A percentile compares a stretch with the other conserved stretches of the same genome.
These are phyloP conservation scores for Rhodophaea formosa DNA, from an alignment of 2,888 invertebrate genomes.

Conservation along the genomic window DNA sequence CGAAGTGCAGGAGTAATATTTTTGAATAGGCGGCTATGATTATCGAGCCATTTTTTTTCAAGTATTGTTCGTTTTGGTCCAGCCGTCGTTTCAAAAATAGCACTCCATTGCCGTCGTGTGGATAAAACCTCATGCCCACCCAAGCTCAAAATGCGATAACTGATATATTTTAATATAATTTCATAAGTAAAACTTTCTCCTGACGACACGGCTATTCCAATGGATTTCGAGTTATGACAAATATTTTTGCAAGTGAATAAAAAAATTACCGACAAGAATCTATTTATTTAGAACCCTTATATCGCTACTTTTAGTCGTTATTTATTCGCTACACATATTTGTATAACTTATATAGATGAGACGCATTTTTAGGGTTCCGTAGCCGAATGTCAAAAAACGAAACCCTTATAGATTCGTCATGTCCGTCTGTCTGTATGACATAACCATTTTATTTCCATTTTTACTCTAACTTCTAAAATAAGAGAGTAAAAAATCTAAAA, in stretches of 20 bases:
- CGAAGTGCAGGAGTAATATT: too few species aligned
- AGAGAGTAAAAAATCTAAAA: too few species aligned
- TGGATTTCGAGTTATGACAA: conserved; percentile 20
- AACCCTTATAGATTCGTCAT: too few species aligned
- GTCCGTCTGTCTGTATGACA: too few species aligned
- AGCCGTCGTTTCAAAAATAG: not conserved
- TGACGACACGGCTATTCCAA: conserved; percentile 21
- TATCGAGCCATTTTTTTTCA: too few species aligned
- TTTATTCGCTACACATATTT: too few species aligned
- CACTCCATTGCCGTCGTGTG: not conserved
- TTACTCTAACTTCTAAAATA: too few species aligned
- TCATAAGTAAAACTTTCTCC: not conserved
- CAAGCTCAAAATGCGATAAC: conserved; percentile 20
- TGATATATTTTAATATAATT: not conserved
- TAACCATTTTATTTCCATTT: too few species aligned
- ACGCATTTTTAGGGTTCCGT: not conserved
- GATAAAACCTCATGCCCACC: not conserved
- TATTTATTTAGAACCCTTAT: not conserved
- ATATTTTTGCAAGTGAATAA: conserved; percentile 15
- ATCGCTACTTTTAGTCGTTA: not conserved
- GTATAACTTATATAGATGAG: not conserved
- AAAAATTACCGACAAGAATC: not conserved
- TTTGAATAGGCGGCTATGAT: too few species aligned
- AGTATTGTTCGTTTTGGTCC: too few species aligned
- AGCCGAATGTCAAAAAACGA: too few species aligned